Evolutionary conservation across 2,797 vertebrate species (phyloP), one percentile per base, ranked within the genome.

Genomic region (Trachops cirrhosus): DNA sequence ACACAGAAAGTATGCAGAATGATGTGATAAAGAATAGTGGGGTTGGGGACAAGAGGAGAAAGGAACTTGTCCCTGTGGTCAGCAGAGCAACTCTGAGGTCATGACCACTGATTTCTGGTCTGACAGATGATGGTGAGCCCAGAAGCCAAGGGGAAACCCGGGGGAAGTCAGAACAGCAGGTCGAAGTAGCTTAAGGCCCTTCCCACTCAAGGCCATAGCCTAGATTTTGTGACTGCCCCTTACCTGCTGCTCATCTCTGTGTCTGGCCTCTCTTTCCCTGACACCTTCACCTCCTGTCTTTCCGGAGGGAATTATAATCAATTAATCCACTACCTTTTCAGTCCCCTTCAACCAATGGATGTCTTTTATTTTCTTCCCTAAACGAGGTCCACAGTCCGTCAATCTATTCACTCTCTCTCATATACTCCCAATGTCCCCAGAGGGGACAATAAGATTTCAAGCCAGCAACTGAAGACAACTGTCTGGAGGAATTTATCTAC

Each of bases 361-460:
- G 48, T 39, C 78, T 83, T 75, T 57, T 12, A 46, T 48, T 37
- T 75, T 24, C 9, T 57, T 68, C 46, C 39, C n/a, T 77, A 84
- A 71, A 50, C 18, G 19, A 29, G 24, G 32, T 34, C 21, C 37
- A 34, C 2, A 11, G 18, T 16, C 12, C 15, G 9, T 37, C 19
- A 5, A 9, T 54, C 29, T 29, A 16, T 1, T 34, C 26, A n/a
- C 9, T 54, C 46, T 67, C 5, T 37, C 32, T 24, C 15, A 44
- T 16, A 16, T 11, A 15, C 4, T 21, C 24, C 37, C 19, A 4
- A n/a, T 57, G 34, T 10, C 32, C 68, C 1, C 0, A 5, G n/a
- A 50, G 9, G 3, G 5, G 2, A 64, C 7, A 37, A 1, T 19
- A 16, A 19, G 46, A 37, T 64, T 41, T 79, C 41, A 62, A 54